A percentile compares a stretch with the other conserved stretches of the same genome.
phyloP scores from a whole-genome alignment of 2,888 invertebrate species.

The Noctua pronuba region DNA sequence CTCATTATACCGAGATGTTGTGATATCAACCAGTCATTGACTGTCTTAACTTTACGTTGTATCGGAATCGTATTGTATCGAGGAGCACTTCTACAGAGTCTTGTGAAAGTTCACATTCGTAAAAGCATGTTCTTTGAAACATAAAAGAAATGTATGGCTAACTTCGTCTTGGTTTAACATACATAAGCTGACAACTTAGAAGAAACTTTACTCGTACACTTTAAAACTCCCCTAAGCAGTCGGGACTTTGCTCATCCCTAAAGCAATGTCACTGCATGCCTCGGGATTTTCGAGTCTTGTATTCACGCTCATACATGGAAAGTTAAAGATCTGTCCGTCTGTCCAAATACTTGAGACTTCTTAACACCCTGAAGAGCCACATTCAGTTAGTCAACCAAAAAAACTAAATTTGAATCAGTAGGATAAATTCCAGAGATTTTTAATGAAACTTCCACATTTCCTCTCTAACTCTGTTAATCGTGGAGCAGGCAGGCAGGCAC shows the following conservation, averaged over 20 bases:
- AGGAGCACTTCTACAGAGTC: slow-evolving; percentile 11
- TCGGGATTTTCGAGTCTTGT: background rate
- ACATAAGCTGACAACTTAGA: slow-evolving; percentile 3
- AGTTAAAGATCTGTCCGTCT: background rate
- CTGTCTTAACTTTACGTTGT: slow-evolving; percentile 42
- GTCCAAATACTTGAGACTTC: background rate
- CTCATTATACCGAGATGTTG: slow-evolving; percentile 60
- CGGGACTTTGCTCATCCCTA: background rate
- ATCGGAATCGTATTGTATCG: slow-evolving; percentile 22
- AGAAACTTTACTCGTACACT: background rate
- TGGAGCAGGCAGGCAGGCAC: slow-evolving; percentile 45
- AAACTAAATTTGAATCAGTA: background rate
- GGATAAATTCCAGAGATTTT: background rate
- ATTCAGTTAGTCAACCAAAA: background rate
- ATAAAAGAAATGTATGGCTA: slow-evolving; percentile 5
- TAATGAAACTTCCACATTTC: slow-evolving; percentile 2
- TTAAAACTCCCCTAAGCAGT: slow-evolving; percentile 9
- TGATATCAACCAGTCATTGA: slow-evolving; percentile 59
- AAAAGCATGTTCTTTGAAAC: background rate
- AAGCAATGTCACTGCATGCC: background rate
- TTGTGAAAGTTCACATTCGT: background rate
- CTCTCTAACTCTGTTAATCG: slow-evolving; percentile 16
- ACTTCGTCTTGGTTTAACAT: slow-evolving; percentile 14
- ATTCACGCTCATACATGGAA: background rate
- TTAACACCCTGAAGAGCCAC: background rate